Evolutionary conservation across 2,888 invertebrate species (phyloP).

Genomic region (Schizaphis graminum): DNA sequence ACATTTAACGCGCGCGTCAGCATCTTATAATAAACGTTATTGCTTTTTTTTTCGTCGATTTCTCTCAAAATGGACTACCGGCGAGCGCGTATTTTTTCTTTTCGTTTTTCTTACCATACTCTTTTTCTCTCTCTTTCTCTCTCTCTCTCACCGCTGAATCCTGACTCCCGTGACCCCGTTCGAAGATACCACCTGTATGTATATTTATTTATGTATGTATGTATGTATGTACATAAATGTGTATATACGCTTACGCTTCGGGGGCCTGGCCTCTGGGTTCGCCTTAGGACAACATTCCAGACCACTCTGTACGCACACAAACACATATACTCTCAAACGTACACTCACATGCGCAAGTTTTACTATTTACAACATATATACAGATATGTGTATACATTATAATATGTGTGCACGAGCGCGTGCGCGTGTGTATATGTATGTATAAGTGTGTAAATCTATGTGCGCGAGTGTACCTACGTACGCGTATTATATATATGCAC

Average conservation of each 20-base stretch:
- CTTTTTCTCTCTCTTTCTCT: too few relatives aligned
- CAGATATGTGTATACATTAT: neutral
- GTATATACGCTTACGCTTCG: conserved; percentile 48
- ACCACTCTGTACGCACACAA: conserved; percentile 50
- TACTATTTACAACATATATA: conserved; percentile 33
- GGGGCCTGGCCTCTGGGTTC: conserved; percentile 66
- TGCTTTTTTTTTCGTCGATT: conserved; percentile 60
- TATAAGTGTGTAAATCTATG: conserved; percentile 6
- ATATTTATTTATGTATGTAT: neutral
- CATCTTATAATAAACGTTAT: conserved; percentile 18
- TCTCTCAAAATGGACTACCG: conserved; percentile 62
- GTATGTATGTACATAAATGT: neutral
- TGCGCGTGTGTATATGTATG: neutral
- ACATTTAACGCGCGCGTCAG: conserved; percentile 22
- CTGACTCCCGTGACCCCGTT: conserved; percentile 65
- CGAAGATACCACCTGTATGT: conserved; percentile 59
- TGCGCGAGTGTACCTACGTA: conserved; percentile 14
- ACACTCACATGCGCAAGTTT: neutral
- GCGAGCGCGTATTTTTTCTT: conserved; percentile 14
- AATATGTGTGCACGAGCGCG: neutral
- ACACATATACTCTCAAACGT: neutral
- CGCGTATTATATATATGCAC: neutral
- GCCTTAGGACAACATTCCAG: conserved; percentile 66
- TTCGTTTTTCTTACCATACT: neutral
- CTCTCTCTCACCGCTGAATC: conserved; percentile 40